Conservation (phyloP, 2,888 invertebrate genomes). For the Prostheceraeus crozeri region DNA sequence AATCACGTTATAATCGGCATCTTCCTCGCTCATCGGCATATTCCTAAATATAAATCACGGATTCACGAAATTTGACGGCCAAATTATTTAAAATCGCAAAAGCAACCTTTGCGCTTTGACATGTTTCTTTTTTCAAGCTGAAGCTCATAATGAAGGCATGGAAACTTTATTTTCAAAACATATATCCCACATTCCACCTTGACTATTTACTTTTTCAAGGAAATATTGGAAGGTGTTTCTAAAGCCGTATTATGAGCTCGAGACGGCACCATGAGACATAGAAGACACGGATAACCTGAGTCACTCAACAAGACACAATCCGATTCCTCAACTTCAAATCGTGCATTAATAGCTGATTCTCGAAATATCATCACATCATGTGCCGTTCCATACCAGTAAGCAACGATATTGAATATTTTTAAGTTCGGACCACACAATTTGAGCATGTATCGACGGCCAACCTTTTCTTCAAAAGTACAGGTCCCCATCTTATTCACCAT, state of each 20-base stretch:
- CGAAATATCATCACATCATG: slow-evolving; percentile 1
- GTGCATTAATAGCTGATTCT: background rate
- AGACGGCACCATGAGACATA: slow-evolving; percentile 1
- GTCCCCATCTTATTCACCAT: slow-evolving; percentile 6
- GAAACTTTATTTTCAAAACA: slow-evolving; percentile 34
- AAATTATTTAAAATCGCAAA: too few relatives aligned
- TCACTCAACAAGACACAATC: slow-evolving; percentile 24
- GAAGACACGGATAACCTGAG: slow-evolving; percentile 22
- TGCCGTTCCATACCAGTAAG: background rate
- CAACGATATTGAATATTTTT: background rate
- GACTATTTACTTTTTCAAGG: slow-evolving; percentile 35
- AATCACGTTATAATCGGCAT: too few relatives aligned
- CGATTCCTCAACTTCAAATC: slow-evolving; percentile 7
- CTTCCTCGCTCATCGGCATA: too few relatives aligned
- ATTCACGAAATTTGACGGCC: too few relatives aligned
- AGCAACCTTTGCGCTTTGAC: too few relatives aligned
- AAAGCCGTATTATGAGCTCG: background rate
- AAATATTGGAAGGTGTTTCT: slow-evolving; percentile 30
- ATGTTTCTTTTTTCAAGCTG: too few relatives aligned
- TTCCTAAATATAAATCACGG: too few relatives aligned
- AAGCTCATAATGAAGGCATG: too few relatives aligned
- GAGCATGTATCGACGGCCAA: slow-evolving; percentile 13
- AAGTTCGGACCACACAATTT: slow-evolving; percentile 16
- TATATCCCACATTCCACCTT: slow-evolving; percentile 37
- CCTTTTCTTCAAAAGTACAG: slow-evolving; percentile 9